These are phyloP conservation scores for Xenopus tropicalis DNA, from an alignment of 2,113 vertebrate genomes.

Conservation along the genomic window UCB_Xtro_10.0 CM004450.2:1202501-1203000, in stretches of 20 bases:
- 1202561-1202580: conserved; percentile 14
- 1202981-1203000: too few relatives aligned
- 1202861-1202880: too few relatives aligned
- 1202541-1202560: conserved; percentile 15
- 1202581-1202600: conserved; percentile 23
- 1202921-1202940: too few relatives aligned
- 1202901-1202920: too few relatives aligned
- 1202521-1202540: conserved; percentile 8
- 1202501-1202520: neutral
- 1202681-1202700: conserved; percentile 24
- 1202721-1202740: conserved; percentile 50
- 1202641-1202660: neutral
- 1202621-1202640: conserved; percentile 25
- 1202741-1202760: conserved; percentile 20
- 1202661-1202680: conserved; percentile 22
- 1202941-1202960: too few relatives aligned
- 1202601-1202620: conserved; percentile 15
- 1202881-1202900: too few relatives aligned
- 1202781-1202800: neutral
- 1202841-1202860: too few relatives aligned
- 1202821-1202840: neutral
- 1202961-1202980: too few relatives aligned
- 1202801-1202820: neutral
- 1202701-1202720: conserved; percentile 47
- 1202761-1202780: neutral